Evolutionary conservation across 2,888 invertebrate genomes (phyloP).

Genomic region (Brenthis hecate): DNA sequence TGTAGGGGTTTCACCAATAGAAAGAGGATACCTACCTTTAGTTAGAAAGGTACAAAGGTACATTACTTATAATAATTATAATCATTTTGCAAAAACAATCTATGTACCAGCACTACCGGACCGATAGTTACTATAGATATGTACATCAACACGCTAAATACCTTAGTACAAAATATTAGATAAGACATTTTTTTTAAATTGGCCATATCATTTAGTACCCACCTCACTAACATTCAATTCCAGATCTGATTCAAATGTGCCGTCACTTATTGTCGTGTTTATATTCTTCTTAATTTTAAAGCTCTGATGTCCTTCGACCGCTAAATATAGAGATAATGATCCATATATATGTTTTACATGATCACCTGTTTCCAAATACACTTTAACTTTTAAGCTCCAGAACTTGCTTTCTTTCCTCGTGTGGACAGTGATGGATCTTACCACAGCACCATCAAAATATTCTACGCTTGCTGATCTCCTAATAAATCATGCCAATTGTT

Average conservation of each 20-base stretch:
- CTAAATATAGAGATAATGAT: constrained; percentile 54
- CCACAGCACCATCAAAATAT: constrained; percentile 83
- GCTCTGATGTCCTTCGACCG: constrained; percentile 58
- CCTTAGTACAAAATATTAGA: no score
- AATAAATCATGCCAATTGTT: constrained; percentile 44
- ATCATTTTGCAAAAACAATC: neutral
- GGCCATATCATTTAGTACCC: constrained; percentile 26
- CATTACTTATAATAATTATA: neutral
- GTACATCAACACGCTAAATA: no score
- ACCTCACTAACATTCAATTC: constrained; percentile 64
- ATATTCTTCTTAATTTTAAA: constrained; percentile 52
- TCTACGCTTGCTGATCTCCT: constrained; percentile 87
- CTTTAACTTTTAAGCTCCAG: constrained; percentile 60
- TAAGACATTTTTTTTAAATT: neutral
- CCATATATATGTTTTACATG: constrained; percentile 51
- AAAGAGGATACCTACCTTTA: no score
- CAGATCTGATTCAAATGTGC: constrained; percentile 57
- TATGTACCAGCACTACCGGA: no score
- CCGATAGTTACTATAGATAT: neutral
- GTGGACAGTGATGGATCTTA: constrained; percentile 84
- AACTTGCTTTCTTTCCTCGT: constrained; percentile 49
- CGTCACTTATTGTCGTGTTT: constrained; percentile 52
- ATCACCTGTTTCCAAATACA: constrained; percentile 58
- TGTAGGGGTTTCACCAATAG: no score
- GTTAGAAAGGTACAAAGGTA: no score